Evolutionary conservation across 2,888 invertebrate genomes (phyloP), one percentile per base, ranked within the genome.

Genomic region (Cataglyphis livida): DNA sequence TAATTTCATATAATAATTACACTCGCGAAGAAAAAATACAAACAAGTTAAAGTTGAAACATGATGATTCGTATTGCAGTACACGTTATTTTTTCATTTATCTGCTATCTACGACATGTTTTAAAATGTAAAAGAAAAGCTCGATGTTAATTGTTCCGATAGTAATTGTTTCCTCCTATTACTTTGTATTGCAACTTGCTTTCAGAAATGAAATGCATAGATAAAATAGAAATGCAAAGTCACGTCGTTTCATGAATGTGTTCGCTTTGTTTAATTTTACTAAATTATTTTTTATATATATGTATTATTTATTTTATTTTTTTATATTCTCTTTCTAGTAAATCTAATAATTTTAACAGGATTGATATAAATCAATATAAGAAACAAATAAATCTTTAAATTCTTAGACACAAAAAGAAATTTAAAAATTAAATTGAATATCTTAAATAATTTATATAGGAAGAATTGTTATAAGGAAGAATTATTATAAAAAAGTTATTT

Each of bases 141-240:
- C n/a, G 35, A 25, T 51, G 44, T 18, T 5, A 25, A 25, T 25
- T 25, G 25, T 59, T n/a, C 44, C 9, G 3, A 28, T 12, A 65
- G 28, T n/a, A 66, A 66, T n/a, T 10, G 65, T 64, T 76, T 76
- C 35, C 66, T 54, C 35, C n/a, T 9, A 28, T 0, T 38, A 3
- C 10, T 15, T 65, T 38, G 12, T n/a, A 5, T 15, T n/a, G 1
- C 38, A 66, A 65, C n/a, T 12, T n/a, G 5, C 15, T 66, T 51
- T n/a, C 25, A 54, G 2, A 28, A 28, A 28, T 28, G 28, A 28
- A 28, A 28, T 28, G 28, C 28, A 2, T 28, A 28, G 28, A 28
- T 28, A 28, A 28, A 28, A 28, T 12, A 10, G 4, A 76, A 65
- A 75, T 15, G 38, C 38, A 9, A 64, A 65, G 12, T 21, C 35